A percentile compares a stretch with the other conserved stretches of the same genome.
Conservation (phyloP, 2,888 invertebrate species). For the Melolontha melolontha region DNA sequence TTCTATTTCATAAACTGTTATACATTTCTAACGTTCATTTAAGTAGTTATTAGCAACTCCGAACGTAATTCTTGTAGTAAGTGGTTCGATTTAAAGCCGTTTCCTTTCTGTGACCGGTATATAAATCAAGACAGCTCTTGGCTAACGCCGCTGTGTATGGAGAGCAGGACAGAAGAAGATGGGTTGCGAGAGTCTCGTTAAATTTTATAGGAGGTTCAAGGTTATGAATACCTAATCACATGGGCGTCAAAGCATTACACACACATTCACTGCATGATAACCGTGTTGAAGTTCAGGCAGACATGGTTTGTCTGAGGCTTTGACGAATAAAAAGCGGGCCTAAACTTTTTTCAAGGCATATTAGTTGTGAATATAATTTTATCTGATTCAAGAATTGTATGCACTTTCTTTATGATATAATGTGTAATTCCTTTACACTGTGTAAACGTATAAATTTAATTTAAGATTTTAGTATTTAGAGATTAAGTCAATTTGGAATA, state of each 20-base stretch:
- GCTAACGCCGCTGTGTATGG: not conserved
- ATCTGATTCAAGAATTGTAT: too few species aligned
- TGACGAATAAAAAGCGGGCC: too few species aligned
- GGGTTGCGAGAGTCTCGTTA: conserved; percentile 30
- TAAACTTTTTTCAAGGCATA: too few species aligned
- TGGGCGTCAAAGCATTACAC: conserved; percentile 39
- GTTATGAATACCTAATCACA: conserved; percentile 43
- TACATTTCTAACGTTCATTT: conserved; percentile 2
- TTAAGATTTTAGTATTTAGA: too few species aligned
- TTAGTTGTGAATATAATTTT: too few species aligned
- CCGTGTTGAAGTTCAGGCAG: too few species aligned
- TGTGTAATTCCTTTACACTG: too few species aligned
- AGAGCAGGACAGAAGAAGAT: not conserved
- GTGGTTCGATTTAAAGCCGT: conserved; percentile 9
- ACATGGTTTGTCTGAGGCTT: too few species aligned
- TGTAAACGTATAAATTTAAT: too few species aligned
- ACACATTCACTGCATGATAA: conserved; percentile 3
- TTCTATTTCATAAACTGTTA: conserved; percentile 16
- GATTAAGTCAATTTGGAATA: too few species aligned
- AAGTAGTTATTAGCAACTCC: conserved; percentile 10
- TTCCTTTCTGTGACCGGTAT: conserved; percentile 7
- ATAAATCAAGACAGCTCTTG: conserved; percentile 14
- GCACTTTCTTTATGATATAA: too few species aligned
- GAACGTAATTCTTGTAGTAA: conserved; percentile 9
- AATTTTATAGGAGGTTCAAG: conserved; percentile 43